Evolutionary conservation across 2,888 invertebrate species (phyloP).

Genomic region (Caenorhabditis uteleia): DNA sequence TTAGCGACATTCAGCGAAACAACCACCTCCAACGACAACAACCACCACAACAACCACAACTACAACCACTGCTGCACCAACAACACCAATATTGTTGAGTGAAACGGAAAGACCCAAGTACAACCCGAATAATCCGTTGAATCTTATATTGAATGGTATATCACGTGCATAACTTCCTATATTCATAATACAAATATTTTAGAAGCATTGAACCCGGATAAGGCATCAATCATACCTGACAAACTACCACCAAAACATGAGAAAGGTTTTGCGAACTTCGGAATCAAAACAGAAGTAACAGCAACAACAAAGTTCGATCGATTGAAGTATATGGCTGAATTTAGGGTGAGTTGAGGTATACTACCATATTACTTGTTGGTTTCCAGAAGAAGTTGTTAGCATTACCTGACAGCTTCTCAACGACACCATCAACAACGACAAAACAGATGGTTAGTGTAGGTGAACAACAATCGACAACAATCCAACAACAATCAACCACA

Average conservation of each 20-base stretch:
- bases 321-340: conserved; percentile 47
- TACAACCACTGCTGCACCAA: not conserved
- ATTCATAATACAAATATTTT: not conserved
- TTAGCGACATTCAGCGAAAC: too few species aligned
- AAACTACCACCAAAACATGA: conserved; percentile 29
- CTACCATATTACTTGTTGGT: not conserved
- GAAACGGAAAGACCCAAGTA: conserved; percentile 13
- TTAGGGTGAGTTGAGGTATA: too few species aligned
- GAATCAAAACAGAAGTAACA: conserved; percentile 19
- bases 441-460: not conserved
- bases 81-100: not conserved
- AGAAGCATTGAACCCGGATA: conserved; percentile 29
- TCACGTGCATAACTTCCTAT: not conserved
- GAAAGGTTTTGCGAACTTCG: conserved; percentile 25
- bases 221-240: conserved; percentile 24
- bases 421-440: not conserved
- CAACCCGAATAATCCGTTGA: conserved; percentile 22
- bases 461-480: not conserved
- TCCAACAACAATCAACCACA: not conserved
- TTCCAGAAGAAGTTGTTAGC: conserved; percentile 28
- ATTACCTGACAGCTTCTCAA: conserved; percentile 21
- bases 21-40: not conserved
- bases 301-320: conserved; percentile 40
- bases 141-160: conserved; percentile 23
- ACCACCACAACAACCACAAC: conserved; percentile 3